phyloP scores from a whole-genome alignment of 2,888 invertebrate species.

The Harpagoxenus sublaevis region DNA sequence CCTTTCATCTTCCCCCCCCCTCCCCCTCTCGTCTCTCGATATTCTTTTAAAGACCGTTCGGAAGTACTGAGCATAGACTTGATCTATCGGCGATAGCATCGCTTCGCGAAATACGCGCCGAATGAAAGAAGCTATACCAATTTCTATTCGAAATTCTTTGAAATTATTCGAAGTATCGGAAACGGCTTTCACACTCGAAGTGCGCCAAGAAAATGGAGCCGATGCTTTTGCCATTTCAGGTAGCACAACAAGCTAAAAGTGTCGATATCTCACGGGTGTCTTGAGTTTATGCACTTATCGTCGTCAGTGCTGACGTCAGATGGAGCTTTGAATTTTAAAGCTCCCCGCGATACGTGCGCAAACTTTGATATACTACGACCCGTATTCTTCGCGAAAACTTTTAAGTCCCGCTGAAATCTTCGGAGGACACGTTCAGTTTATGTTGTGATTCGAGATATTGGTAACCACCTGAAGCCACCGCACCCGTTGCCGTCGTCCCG shows the following conservation, averaged over 20 bases:
- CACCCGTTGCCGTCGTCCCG: background rate
- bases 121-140: background rate
- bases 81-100: background rate
- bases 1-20: background rate
- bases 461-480: background rate
- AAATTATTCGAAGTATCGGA: constrained; percentile 15
- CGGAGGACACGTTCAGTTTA: constrained; percentile 4
- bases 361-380: constrained; percentile 19
- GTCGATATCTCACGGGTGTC: constrained; percentile 30
- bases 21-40: background rate
- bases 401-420: constrained; percentile 18
- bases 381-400: constrained; percentile 28
- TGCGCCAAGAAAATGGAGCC: background rate
- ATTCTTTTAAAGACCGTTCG: background rate
- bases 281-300: constrained; percentile 46
- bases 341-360: constrained; percentile 24
- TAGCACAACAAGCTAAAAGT: constrained; percentile 2
- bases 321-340: constrained; percentile 45
- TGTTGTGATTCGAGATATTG: constrained; percentile 13
- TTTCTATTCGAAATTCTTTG: background rate
- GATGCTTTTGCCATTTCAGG: background rate
- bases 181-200: background rate
- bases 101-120: background rate
- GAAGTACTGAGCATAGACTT: background rate
- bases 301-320: constrained; percentile 32